These are phyloP conservation scores for Atethmia centrago DNA, from an alignment of 2,888 invertebrate genomes.

Conservation along the genomic window DNA sequence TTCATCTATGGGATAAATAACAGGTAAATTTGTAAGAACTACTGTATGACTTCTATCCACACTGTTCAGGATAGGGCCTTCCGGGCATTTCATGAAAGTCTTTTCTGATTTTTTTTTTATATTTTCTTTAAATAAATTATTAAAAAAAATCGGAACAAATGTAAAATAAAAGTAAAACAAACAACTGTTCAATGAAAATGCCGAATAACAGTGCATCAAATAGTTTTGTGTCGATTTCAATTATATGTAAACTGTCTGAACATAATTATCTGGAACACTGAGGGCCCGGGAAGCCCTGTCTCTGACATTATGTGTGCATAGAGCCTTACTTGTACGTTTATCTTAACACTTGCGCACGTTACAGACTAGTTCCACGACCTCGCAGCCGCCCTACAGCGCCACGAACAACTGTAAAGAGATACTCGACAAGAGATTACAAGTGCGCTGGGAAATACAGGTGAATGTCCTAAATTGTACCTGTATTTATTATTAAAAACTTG, in stretches of 20 bases:
- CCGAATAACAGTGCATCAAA: not conserved
- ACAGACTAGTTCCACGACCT: slow-evolving; percentile 95
- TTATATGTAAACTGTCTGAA: not conserved
- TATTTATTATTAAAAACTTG: not conserved
- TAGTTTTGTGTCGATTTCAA: not conserved
- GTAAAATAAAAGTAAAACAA: not conserved
- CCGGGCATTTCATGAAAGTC: not conserved
- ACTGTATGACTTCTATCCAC: not conserved
- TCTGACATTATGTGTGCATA: not conserved
- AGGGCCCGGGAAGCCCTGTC: not conserved
- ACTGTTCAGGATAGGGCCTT: not conserved
- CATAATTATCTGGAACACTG: not conserved
- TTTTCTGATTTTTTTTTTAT: too few species aligned
- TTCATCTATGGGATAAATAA: not conserved
- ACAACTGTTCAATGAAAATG: not conserved
- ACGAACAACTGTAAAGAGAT: slow-evolving; percentile 96
- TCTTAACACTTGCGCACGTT: slow-evolving; percentile 64
- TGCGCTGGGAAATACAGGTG: slow-evolving; percentile 95
- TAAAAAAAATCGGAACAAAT: not conserved
- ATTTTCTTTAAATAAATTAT: too few species aligned
- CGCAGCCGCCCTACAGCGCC: slow-evolving; percentile 90
- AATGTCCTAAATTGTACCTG: slow-evolving; percentile 29
- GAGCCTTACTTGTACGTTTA: too few species aligned
- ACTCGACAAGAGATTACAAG: slow-evolving; percentile 95
- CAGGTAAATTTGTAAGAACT: slow-evolving; percentile 2